These are phyloP conservation scores for Tipula vernalis DNA, from an alignment of 2,888 invertebrate species.

Conservation along the genomic window DNA sequence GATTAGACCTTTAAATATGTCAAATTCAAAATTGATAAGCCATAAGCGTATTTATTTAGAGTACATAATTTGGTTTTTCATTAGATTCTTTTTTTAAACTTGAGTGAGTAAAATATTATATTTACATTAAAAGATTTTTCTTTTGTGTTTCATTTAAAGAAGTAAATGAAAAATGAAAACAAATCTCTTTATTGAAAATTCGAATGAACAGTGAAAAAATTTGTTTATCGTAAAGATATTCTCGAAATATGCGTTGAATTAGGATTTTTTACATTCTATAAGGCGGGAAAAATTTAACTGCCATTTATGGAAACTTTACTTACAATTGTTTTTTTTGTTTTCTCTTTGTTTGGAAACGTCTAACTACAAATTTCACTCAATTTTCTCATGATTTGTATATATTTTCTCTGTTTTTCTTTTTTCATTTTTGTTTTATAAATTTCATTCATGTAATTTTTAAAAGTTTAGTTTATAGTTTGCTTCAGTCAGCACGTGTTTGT, in stretches of 20 bases:
- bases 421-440: not conserved
- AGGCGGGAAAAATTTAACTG: not conserved
- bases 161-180: not conserved
- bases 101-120: constrained; percentile 4
- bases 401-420: not conserved
- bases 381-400: not conserved
- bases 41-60: not conserved
- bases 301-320: not conserved
- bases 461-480: not conserved
- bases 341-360: not conserved
- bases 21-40: not conserved
- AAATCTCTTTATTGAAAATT: not conserved
- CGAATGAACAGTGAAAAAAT: not conserved
- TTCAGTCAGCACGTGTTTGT: not conserved
- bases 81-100: not conserved
- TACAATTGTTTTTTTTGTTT: not conserved
- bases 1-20: not conserved
- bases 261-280: not conserved
- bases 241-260: not conserved
- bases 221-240: not conserved
- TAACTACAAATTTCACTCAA: not conserved
- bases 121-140: not conserved
- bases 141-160: not conserved
- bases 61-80: not conserved
- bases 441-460: not conserved